phyloP scores from a whole-genome alignment of 2,113 vertebrate species.

The Thunnus thynnus region DNA sequence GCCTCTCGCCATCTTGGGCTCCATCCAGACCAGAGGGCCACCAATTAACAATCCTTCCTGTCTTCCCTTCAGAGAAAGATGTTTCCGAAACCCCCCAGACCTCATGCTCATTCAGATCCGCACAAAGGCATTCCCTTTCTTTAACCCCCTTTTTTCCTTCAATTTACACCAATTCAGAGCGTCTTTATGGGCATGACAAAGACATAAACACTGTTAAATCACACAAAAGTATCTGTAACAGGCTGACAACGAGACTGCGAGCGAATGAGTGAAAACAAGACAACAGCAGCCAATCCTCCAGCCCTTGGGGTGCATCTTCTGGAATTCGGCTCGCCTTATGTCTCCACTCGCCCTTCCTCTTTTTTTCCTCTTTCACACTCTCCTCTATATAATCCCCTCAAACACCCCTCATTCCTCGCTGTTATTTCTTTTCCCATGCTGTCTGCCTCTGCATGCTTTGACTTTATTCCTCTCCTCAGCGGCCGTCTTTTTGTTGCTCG shows the following conservation, averaged over 20 bases:
- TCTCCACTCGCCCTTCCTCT: slow-evolving; percentile 25
- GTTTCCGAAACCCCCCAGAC: background rate
- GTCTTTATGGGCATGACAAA: slow-evolving; percentile 46
- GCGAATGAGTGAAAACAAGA: slow-evolving; percentile 53
- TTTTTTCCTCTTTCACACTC: slow-evolving; percentile 28
- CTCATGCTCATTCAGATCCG: background rate
- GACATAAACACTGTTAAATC: slow-evolving; percentile 50
- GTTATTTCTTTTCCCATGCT: slow-evolving; percentile 56
- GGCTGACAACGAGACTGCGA: slow-evolving; percentile 40
- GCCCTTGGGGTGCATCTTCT: slow-evolving; percentile 45
- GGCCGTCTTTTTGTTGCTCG: slow-evolving; percentile 54
- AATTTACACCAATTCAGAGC: background rate
- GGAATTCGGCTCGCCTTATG: slow-evolving; percentile 40
- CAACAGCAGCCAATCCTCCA: slow-evolving; percentile 50
- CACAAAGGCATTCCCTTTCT: slow-evolving; percentile 5
- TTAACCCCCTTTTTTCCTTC: slow-evolving; percentile 19
- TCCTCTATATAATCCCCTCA: slow-evolving; percentile 56
- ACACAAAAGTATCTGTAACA: slow-evolving; percentile 46
- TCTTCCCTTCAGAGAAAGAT: slow-evolving; percentile 21
- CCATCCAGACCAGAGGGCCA: slow-evolving; percentile 37
- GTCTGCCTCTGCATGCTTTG: slow-evolving; percentile 29
- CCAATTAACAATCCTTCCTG: slow-evolving; percentile 39
- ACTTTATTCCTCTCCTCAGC: slow-evolving; percentile 46
- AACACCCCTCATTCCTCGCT: slow-evolving; percentile 45
- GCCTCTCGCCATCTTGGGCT: slow-evolving; percentile 21